Evolutionary conservation across 2,888 invertebrate species (phyloP).

Genomic region (Eurytoma californica): DNA sequence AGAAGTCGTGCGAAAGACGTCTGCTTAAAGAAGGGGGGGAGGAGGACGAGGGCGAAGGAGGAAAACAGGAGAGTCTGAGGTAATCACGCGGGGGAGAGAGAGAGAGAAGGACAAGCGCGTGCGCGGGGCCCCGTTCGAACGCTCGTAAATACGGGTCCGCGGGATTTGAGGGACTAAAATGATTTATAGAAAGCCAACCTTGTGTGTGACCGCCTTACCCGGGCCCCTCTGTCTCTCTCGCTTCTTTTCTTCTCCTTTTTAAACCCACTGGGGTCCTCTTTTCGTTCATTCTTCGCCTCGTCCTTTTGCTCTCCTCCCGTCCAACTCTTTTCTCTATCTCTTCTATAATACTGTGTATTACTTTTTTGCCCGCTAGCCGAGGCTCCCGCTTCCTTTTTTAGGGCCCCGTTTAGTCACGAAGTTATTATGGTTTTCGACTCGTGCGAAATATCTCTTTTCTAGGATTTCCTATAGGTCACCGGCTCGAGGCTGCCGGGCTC

Average conservation of each 20-base stretch:
- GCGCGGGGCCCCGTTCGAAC: conserved; percentile 61
- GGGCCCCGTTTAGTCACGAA: conserved; percentile 38
- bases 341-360: conserved; percentile 49
- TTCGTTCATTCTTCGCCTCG: conserved; percentile 27
- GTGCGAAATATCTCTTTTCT: conserved; percentile 38
- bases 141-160: conserved; percentile 71
- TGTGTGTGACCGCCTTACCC: conserved; percentile 56
- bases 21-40: conserved; percentile 34
- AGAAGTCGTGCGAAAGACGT: conserved; percentile 61
- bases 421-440: conserved; percentile 41
- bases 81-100: conserved; percentile 55
- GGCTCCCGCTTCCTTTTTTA: conserved; percentile 23
- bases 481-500: conserved; percentile 23
- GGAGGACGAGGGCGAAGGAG: conserved; percentile 29
- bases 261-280: conserved; percentile 38
- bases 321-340: conserved; percentile 50
- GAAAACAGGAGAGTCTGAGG: conserved; percentile 59
- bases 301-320: conserved; percentile 19
- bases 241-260: conserved; percentile 41
- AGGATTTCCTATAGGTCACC: conserved; percentile 39
- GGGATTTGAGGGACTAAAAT: conserved; percentile 70
- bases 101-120: conserved; percentile 57
- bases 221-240: conserved; percentile 55
- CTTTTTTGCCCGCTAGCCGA: conserved; percentile 40
- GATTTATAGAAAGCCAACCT: conserved; percentile 74